A percentile compares a stretch with the other conserved stretches of the same genome.
Evolutionary conservation across 2,113 vertebrate genomes (phyloP).

Genomic region (Scalopus aquaticus): DNA sequence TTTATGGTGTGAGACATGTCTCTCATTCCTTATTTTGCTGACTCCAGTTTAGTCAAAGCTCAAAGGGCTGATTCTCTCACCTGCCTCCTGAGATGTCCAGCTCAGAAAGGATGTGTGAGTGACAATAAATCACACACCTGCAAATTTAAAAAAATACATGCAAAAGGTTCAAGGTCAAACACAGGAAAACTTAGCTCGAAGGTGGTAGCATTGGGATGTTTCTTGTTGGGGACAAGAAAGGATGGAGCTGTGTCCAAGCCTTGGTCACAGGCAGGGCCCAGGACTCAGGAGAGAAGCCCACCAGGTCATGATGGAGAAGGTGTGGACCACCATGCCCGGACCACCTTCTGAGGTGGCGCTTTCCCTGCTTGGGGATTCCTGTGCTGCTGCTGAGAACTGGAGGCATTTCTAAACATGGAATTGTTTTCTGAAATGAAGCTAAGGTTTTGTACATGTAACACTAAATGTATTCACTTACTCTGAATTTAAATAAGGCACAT

Average conservation of each 20-base stretch:
- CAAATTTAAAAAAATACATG: background rate
- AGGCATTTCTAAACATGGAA: background rate
- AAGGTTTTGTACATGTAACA: background rate
- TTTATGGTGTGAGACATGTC: background rate
- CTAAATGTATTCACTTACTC: background rate
- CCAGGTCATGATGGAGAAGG: background rate
- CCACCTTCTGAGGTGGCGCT: accelerated
- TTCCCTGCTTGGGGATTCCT: background rate
- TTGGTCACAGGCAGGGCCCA: too few relatives aligned
- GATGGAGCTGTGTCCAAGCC: background rate
- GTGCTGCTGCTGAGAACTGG: background rate
- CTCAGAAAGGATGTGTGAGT: background rate
- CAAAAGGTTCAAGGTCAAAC: background rate
- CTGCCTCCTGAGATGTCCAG: background rate
- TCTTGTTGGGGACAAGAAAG: background rate
- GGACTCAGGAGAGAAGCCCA: too few relatives aligned
- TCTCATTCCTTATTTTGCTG: background rate
- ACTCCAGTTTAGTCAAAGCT: background rate
- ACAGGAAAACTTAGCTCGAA: background rate
- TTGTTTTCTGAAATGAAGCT: background rate
- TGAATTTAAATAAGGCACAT: background rate
- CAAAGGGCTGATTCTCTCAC: background rate
- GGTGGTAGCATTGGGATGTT: background rate
- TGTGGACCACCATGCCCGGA: too few relatives aligned
- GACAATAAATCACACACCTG: background rate